Evolutionary conservation across 2,888 invertebrate genomes (phyloP).

Genomic region (Limnephilus lunatus): DNA sequence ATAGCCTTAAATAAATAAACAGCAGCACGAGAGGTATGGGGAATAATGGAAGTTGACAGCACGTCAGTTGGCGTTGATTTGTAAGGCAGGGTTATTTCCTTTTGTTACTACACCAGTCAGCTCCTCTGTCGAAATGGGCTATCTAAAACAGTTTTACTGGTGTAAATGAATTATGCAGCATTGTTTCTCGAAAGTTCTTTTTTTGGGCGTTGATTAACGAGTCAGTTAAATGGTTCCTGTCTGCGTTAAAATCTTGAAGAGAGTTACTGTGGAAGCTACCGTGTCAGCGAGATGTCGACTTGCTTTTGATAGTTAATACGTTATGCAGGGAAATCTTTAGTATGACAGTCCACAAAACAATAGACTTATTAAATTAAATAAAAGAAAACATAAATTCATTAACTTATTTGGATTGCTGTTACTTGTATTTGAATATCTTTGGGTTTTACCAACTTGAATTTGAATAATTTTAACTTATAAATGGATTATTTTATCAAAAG

Average conservation of each 20-base stretch:
- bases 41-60: slow-evolving; percentile 30
- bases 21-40: background rate
- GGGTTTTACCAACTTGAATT: too few relatives aligned
- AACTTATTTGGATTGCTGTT: too few relatives aligned
- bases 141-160: slow-evolving; percentile 24
- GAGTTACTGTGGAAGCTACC: background rate
- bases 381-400: too few relatives aligned
- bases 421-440: too few relatives aligned
- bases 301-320: background rate
- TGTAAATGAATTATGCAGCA: slow-evolving; percentile 29
- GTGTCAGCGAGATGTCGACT: background rate
- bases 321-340: background rate
- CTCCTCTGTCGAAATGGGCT: background rate
- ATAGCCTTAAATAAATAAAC: background rate
- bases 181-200: slow-evolving; percentile 28
- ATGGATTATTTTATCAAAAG: too few relatives aligned
- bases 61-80: slow-evolving; percentile 38
- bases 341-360: background rate
- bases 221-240: background rate
- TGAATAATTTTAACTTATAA: too few relatives aligned
- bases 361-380: too few relatives aligned
- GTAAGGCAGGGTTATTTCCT: background rate
- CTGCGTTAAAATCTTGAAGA: background rate
- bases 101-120: background rate
- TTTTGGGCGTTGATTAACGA: slow-evolving; percentile 25